phyloP scores from a whole-genome alignment of 2,113 vertebrate genomes.

The Oncorhynchus keta region DNA sequence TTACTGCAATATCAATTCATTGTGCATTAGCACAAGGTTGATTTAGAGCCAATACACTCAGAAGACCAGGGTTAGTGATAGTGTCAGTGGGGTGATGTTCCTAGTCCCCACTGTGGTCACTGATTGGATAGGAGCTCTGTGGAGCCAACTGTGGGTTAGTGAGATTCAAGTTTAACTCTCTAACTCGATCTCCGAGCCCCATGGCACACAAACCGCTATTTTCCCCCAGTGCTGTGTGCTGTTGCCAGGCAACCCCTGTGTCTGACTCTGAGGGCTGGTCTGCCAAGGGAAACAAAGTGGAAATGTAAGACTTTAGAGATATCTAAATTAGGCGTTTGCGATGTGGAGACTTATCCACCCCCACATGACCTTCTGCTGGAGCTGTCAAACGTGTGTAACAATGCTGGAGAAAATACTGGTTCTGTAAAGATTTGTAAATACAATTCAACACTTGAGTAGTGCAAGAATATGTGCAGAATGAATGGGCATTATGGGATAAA shows the following conservation, averaged over 20 bases:
- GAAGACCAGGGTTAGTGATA: background rate
- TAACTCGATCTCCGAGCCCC: conserved; percentile 16
- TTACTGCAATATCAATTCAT: background rate
- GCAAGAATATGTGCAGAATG: too few relatives aligned
- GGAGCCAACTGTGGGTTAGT: background rate
- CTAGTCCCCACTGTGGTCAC: background rate
- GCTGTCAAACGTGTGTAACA: background rate
- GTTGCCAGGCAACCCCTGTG: conserved; percentile 46
- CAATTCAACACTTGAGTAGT: too few relatives aligned
- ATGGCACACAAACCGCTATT: conserved; percentile 9
- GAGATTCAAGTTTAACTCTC: conserved; percentile 6
- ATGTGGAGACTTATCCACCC: background rate
- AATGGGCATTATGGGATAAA: too few relatives aligned
- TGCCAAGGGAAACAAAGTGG: conserved; percentile 21
- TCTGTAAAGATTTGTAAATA: too few relatives aligned
- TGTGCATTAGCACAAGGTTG: background rate
- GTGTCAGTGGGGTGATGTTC: background rate
- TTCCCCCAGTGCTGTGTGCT: conserved; percentile 37
- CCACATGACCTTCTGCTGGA: background rate
- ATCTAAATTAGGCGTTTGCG: conserved; percentile 1
- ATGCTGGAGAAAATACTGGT: too few relatives aligned
- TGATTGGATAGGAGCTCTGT: background rate
- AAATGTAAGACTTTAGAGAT: conserved; percentile 14
- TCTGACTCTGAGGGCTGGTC: conserved; percentile 11
- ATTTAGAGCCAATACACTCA: background rate